A percentile compares a stretch with the other conserved stretches of the same genome.
Evolutionary conservation across 2,888 invertebrate genomes (phyloP).

Genomic region (Biston stratarius): DNA sequence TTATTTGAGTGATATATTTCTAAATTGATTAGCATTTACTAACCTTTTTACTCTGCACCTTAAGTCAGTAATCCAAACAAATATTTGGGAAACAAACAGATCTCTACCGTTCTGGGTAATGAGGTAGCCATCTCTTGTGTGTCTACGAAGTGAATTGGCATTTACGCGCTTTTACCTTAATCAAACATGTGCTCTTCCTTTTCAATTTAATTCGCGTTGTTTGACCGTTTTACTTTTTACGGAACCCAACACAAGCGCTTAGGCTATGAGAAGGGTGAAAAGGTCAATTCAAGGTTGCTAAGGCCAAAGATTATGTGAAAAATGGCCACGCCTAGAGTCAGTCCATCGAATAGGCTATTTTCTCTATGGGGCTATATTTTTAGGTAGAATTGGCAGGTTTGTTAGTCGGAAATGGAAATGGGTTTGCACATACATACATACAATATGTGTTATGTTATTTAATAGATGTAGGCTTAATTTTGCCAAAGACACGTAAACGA

Average conservation of each 20-base stretch:
- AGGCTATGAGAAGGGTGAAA: conserved; percentile 34
- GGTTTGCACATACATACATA: background rate
- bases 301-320: conserved; percentile 39
- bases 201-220: conserved; percentile 41
- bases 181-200: conserved; percentile 53
- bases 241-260: conserved; percentile 22
- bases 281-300: conserved; percentile 36
- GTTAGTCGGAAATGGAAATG: conserved; percentile 8
- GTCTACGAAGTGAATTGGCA: conserved; percentile 46
- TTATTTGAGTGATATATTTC: conserved; percentile 6
- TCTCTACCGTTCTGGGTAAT: conserved; percentile 35
- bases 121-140: conserved; percentile 39
- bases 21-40: conserved; percentile 20
- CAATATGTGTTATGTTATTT: background rate
- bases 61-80: conserved; percentile 24
- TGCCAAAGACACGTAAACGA: too few relatives aligned
- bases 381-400: conserved; percentile 28
- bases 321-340: conserved; percentile 32
- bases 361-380: conserved; percentile 30
- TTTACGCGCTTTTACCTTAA: conserved; percentile 58
- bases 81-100: conserved; percentile 31
- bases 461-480: background rate
- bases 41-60: conserved; percentile 6
- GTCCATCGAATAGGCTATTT: conserved; percentile 23
- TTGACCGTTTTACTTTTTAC: conserved; percentile 37